A percentile compares a stretch with the other conserved stretches of the same genome.
Evolutionary conservation across 1,140 invertebrate species (phyloP).

Genomic region (Planococcus citri): DNA sequence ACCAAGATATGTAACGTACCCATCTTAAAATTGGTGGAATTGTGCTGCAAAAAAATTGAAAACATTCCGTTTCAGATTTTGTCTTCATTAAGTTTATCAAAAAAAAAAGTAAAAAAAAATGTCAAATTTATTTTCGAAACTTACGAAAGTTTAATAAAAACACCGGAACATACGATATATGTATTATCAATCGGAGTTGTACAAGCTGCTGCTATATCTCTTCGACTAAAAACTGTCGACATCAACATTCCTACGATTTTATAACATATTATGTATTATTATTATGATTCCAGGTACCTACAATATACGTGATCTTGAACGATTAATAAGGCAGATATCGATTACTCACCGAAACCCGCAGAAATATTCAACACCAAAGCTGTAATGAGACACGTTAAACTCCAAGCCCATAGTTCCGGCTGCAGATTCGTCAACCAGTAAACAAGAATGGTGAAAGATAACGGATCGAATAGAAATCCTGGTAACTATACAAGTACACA

Average conservation of each 20-base stretch:
- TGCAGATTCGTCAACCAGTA: not conserved
- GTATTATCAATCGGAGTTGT: conserved; percentile 7
- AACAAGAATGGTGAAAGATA: not conserved
- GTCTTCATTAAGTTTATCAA: not conserved
- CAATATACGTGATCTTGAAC: too few species aligned
- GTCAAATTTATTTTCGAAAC: not conserved
- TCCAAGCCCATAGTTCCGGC: not conserved
- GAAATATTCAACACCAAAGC: not conserved
- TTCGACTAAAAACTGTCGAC: not conserved
- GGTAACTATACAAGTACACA: not conserved
- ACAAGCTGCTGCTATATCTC: not conserved
- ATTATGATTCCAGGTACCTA: too few species aligned
- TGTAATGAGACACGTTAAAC: not conserved
- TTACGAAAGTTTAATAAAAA: conserved; percentile 11
- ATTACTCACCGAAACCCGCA: not conserved
- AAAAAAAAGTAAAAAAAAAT: not conserved
- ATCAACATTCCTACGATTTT: not conserved
- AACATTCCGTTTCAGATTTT: too few species aligned
- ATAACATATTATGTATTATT: not conserved
- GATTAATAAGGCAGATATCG: too few species aligned
- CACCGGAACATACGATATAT: not conserved
- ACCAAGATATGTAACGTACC: conserved; percentile 82
- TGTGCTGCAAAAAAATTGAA: conserved; percentile 41
- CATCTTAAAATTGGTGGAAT: conserved; percentile 66
- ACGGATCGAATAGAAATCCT: not conserved